Conservation (phyloP, 2,888 invertebrate genomes). For the Synergus laeviventris region DNA sequence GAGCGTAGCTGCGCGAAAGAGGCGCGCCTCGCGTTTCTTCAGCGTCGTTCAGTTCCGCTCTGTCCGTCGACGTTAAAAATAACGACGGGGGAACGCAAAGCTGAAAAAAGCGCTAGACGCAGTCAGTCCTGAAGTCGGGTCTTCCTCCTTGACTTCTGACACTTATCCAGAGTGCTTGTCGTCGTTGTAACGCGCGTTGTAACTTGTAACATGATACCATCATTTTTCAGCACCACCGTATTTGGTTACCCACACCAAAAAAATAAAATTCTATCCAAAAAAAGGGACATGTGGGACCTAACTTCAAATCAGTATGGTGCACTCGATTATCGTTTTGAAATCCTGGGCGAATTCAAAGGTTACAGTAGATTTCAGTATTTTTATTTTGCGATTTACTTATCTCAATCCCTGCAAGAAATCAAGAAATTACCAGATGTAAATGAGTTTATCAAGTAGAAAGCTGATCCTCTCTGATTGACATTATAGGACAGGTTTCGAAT, state of each 20-base stretch:
- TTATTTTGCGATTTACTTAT: too few relatives aligned
- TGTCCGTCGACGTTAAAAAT: conserved; percentile 21
- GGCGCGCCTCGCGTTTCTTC: neutral
- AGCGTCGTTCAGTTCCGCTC: conserved; percentile 13
- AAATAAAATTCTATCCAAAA: neutral
- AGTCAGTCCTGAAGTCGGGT: neutral
- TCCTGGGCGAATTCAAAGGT: too few relatives aligned
- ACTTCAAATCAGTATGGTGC: too few relatives aligned
- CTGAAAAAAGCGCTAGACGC: conserved; percentile 24
- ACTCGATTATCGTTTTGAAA: too few relatives aligned
- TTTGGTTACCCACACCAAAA: conserved; percentile 1
- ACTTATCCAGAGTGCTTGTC: conserved; percentile 23
- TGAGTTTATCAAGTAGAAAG: conserved; percentile 11
- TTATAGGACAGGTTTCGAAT: conserved; percentile 12
- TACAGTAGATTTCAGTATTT: too few relatives aligned
- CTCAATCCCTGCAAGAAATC: neutral
- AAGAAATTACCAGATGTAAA: conserved; percentile 4
- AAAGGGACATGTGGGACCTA: neutral
- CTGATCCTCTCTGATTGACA: conserved; percentile 21
- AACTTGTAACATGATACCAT: conserved; percentile 14
- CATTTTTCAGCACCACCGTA: conserved; percentile 16
- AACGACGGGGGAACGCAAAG: conserved; percentile 24
- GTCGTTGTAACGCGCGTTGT: neutral
- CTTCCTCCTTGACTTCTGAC: conserved; percentile 26
- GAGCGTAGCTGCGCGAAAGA: neutral